Evolutionary conservation across 2,113 vertebrate genomes (phyloP).

Genomic region (Phocoena phocoena): DNA sequence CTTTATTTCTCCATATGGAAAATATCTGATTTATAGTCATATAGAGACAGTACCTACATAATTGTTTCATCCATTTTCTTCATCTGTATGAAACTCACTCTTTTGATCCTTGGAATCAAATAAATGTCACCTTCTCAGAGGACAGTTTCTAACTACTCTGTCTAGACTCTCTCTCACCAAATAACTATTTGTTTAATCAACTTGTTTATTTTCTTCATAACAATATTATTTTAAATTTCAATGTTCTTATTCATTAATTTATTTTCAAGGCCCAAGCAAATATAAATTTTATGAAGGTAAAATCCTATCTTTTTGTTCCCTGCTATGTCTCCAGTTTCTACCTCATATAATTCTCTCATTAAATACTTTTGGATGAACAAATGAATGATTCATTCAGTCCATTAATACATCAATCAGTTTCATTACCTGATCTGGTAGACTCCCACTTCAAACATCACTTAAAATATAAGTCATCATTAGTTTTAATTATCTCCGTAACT

Average conservation of each 20-base stretch:
- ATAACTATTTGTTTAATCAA: not conserved
- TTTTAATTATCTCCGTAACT: not conserved
- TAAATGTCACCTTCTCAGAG: not conserved
- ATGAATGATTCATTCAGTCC: not conserved
- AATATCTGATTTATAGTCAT: not conserved
- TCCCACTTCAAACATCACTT: not conserved
- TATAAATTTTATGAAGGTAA: not conserved
- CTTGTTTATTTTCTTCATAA: not conserved
- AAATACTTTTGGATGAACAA: constrained; percentile 34
- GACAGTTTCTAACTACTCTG: not conserved
- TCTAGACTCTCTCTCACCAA: not conserved
- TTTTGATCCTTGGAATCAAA: not conserved
- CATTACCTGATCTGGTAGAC: not conserved
- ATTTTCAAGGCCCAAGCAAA: not conserved
- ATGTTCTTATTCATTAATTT: constrained; percentile 18
- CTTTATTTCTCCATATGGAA: not conserved
- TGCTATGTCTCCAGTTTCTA: not conserved
- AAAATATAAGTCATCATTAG: constrained; percentile 4
- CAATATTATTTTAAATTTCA: not conserved
- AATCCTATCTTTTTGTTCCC: not conserved
- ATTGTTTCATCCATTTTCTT: not conserved
- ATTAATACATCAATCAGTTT: not conserved
- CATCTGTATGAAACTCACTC: not conserved
- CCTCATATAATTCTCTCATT: not conserved
- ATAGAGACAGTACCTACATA: not conserved